phyloP scores from a whole-genome alignment of 2,888 invertebrate genomes.

The Esperia sulphurella region DNA sequence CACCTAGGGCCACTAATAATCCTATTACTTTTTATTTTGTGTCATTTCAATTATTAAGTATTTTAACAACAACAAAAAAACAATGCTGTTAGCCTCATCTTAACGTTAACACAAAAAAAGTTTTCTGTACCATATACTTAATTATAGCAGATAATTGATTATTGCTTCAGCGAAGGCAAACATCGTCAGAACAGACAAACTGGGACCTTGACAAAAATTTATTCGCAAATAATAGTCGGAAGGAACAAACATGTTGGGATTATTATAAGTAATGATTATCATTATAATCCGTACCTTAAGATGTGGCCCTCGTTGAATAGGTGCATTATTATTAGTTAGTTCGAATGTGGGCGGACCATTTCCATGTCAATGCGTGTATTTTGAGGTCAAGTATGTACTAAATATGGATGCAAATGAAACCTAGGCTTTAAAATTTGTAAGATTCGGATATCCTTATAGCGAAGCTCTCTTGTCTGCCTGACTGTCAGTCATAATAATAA shows the following conservation, averaged over 20 bases:
- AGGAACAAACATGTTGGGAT: background rate
- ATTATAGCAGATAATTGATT: background rate
- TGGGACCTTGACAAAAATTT: background rate
- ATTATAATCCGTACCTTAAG: background rate
- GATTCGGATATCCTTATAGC: too few species aligned
- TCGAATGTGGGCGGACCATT: background rate
- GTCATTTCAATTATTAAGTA: background rate
- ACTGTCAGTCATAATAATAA: too few species aligned
- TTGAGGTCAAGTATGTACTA: conserved; percentile 2
- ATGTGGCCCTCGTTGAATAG: background rate
- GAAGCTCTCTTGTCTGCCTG: too few species aligned
- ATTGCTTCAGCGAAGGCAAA: background rate
- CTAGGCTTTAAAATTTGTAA: too few species aligned
- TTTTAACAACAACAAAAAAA: background rate
- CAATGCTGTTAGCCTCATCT: background rate
- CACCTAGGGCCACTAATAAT: too few species aligned
- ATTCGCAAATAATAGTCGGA: conserved; percentile 1
- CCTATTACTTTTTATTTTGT: background rate
- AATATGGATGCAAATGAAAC: background rate
- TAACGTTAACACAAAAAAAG: background rate
- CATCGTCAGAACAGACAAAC: background rate
- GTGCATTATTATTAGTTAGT: background rate
- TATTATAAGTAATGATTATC: background rate
- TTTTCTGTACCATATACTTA: background rate
- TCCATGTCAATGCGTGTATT: background rate